Evolutionary conservation across 2,888 invertebrate species (phyloP).

Genomic region (Drosophila melanosoma): DNA sequence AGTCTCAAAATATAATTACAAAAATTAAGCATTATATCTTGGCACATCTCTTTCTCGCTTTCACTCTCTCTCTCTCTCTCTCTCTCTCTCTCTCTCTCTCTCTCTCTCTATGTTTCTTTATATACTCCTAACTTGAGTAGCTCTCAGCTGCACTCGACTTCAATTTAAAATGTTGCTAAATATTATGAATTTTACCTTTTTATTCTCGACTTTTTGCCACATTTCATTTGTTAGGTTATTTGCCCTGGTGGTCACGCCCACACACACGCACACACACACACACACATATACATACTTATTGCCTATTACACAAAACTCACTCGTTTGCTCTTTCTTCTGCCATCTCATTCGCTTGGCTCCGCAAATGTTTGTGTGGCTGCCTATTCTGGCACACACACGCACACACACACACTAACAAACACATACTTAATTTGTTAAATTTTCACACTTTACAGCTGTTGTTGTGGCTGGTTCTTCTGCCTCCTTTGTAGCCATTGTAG

Average conservation of each 20-base stretch:
- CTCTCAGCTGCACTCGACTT: background rate
- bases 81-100: background rate
- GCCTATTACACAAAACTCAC: slow-evolving; percentile 36
- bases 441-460: slow-evolving; percentile 70
- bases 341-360: slow-evolving; percentile 14
- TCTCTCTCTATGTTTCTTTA: background rate
- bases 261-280: slow-evolving; percentile 26
- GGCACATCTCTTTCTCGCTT: background rate
- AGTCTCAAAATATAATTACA: background rate
- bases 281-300: slow-evolving; percentile 18
- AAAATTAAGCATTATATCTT: background rate
- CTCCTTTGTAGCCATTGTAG: slow-evolving; percentile 20
- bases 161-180: slow-evolving; percentile 16
- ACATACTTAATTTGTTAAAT: slow-evolving; percentile 76
- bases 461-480: slow-evolving; percentile 30
- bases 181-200: slow-evolving; percentile 18
- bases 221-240: slow-evolving; percentile 41
- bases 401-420: slow-evolving; percentile 1
- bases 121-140: background rate
- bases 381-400: slow-evolving; percentile 2
- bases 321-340: slow-evolving; percentile 4
- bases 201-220: slow-evolving; percentile 9
- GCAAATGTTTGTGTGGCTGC: slow-evolving; percentile 22
- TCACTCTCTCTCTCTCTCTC: too few species aligned
- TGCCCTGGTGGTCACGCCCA: slow-evolving; percentile 21